Evolutionary conservation across 2,888 invertebrate genomes (phyloP).

Genomic region (Tupiocoris notatus): DNA sequence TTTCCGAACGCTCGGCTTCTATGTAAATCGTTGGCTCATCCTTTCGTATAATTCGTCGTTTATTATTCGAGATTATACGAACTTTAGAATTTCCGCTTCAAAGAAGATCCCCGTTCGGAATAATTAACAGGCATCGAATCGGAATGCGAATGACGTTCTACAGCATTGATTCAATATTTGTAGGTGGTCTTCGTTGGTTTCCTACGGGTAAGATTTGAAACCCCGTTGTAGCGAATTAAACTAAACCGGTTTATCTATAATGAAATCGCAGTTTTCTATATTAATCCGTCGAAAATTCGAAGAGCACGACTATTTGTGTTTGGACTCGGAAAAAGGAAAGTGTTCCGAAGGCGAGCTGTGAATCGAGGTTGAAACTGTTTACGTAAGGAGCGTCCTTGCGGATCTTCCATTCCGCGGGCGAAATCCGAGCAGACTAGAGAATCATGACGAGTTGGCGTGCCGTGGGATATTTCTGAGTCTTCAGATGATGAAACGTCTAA

Average conservation of each 20-base stretch:
- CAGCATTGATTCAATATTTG: too few species aligned
- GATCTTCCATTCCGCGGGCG: slow-evolving; percentile 15
- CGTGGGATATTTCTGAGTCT: background rate
- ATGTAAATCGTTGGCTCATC: background rate
- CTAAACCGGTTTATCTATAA: too few species aligned
- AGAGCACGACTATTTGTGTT: background rate
- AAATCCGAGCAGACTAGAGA: slow-evolving; percentile 10
- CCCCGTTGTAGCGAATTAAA: too few species aligned
- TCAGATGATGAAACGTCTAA: too few species aligned
- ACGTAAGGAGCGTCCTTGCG: slow-evolving; percentile 24
- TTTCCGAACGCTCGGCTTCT: background rate
- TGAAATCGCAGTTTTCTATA: background rate
- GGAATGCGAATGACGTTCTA: background rate
- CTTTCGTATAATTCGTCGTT: background rate
- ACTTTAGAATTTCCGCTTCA: too few species aligned
- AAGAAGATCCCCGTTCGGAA: background rate
- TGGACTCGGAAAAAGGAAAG: slow-evolving; percentile 1
- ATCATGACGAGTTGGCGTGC: slow-evolving; percentile 1
- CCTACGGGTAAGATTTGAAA: too few species aligned
- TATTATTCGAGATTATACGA: background rate
- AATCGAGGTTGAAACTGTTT: slow-evolving; percentile 4
- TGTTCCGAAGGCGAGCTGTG: background rate
- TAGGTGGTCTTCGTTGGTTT: too few species aligned
- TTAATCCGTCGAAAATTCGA: background rate
- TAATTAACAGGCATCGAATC: background rate